These are phyloP conservation scores for Etheostoma cragini DNA, from an alignment of 2,113 vertebrate species.

Conservation along the genomic window DNA sequence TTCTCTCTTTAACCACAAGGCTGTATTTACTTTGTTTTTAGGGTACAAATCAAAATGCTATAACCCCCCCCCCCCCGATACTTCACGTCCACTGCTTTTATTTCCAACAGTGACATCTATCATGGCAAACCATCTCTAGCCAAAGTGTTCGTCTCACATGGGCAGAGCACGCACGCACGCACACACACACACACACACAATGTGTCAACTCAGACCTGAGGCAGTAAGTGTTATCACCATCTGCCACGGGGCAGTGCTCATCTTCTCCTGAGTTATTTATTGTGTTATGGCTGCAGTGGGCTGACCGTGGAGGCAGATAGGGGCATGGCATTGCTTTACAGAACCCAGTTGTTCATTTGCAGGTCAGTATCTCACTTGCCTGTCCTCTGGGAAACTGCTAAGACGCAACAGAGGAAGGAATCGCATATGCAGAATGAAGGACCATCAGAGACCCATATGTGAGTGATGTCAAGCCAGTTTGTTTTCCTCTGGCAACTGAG, in stretches of 20 bases:
- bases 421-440: conserved; percentile 32
- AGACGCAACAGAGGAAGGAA: conserved; percentile 20
- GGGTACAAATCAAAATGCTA: neutral
- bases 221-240: conserved; percentile 76
- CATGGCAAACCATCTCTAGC: conserved; percentile 58
- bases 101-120: conserved; percentile 60
- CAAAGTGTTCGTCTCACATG: conserved; percentile 51
- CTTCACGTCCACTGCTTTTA: conserved; percentile 25
- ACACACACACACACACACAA: conserved; percentile 20
- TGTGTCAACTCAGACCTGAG: conserved; percentile 59
- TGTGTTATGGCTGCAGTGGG: conserved; percentile 64
- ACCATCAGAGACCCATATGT: conserved; percentile 7
- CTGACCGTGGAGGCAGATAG: conserved; percentile 51
- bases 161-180: conserved; percentile 24
- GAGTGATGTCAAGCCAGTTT: conserved; percentile 43
- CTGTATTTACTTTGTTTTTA: neutral
- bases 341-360: conserved; percentile 65
- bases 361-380: conserved; percentile 59
- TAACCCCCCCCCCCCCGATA: neutral
- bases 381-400: conserved; percentile 48
- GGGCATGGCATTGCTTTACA: conserved; percentile 53
- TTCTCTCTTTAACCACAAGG: neutral
- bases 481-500: conserved; percentile 52
- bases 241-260: conserved; percentile 75
- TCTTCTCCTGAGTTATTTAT: conserved; percentile 75